Conservation (phyloP, 2,113 vertebrate species). For the Dromaius novaehollandiae region DNA sequence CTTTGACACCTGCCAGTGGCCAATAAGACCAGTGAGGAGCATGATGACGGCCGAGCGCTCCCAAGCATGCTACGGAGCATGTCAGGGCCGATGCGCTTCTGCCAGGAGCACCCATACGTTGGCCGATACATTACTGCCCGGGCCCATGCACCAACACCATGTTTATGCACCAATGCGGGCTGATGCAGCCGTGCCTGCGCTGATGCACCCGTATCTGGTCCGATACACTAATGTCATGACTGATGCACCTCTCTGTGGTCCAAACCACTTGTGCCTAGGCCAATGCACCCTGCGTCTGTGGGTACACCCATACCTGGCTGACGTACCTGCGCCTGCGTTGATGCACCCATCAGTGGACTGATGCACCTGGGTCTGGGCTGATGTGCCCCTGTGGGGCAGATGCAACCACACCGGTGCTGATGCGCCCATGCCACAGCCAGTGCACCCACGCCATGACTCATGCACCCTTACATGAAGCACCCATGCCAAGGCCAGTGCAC, state of each 20-base stretch:
- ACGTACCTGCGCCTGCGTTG: not conserved
- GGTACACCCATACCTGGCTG: not conserved
- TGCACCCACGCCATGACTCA: not conserved
- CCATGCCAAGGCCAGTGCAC: accelerated
- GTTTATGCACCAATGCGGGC: not conserved
- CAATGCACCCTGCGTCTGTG: not conserved
- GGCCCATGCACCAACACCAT: accelerated
- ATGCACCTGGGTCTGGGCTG: too few relatives aligned
- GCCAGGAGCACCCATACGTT: accelerated
- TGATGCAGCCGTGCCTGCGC: accelerated
- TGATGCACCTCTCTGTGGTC: not conserved
- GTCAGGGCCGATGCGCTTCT: not conserved
- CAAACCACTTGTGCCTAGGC: not conserved
- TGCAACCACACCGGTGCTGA: too few relatives aligned
- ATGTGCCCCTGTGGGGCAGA: too few relatives aligned
- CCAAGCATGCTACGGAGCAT: not conserved
- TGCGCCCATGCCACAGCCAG: too few relatives aligned
- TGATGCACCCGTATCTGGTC: too few relatives aligned
- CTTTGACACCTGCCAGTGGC: not conserved
- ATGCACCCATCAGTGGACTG: too few relatives aligned
- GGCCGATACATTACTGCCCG: accelerated
- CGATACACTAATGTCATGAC: accelerated
- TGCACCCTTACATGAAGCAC: not conserved
- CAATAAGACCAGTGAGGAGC: not conserved
- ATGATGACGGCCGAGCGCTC: not conserved